Percentiles rank a stretch among this genome's conserved stretches.
Conservation (phyloP, 2,113 vertebrate species). For the Motacilla alba region DNA sequence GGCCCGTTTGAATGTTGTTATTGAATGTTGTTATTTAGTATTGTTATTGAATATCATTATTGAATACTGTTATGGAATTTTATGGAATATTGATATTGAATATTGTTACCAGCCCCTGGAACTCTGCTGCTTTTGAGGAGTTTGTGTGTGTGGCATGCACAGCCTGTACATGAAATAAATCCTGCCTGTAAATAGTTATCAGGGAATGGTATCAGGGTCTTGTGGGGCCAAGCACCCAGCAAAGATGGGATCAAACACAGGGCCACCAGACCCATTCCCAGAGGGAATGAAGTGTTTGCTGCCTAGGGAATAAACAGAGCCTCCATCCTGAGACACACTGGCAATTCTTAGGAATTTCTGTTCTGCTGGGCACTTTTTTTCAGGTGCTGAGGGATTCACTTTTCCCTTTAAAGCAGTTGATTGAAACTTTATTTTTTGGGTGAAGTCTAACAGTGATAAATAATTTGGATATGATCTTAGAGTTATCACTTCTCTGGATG, state of each 20-base stretch:
- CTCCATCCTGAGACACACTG: too few relatives aligned
- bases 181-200: rapidly evolving
- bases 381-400: background rate
- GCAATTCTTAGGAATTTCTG: background rate
- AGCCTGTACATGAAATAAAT: background rate
- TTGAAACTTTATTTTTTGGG: background rate
- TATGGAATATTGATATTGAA: background rate
- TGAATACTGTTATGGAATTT: background rate
- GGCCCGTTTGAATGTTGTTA: background rate
- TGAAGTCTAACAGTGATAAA: background rate
- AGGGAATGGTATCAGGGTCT: background rate
- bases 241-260: background rate
- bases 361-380: background rate
- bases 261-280: rapidly evolving
- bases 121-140: background rate
- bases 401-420: background rate
- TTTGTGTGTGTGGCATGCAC: background rate
- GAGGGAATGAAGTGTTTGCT: background rate
- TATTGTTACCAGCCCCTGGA: background rate
- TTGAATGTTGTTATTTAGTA: background rate
- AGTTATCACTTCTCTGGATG: background rate
- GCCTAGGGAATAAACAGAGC: background rate
- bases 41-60: background rate
- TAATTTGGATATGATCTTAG: background rate
- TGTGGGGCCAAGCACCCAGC: background rate